Base-by-base conservation (phyloP, 2,113 vertebrate species). In the Grammomys dolichurus region DNA sequence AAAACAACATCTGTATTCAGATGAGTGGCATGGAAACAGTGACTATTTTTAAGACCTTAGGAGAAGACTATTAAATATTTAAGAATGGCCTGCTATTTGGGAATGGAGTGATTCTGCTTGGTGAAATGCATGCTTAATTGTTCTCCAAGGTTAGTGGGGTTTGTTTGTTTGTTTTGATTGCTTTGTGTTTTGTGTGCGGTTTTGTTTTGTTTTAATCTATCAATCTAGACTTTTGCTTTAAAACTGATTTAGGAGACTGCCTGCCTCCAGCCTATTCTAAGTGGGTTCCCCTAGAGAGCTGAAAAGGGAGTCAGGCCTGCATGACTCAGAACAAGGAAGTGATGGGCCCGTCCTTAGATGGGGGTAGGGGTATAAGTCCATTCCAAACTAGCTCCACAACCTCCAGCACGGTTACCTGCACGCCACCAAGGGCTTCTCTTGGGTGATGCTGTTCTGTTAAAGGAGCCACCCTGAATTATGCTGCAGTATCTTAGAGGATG, bases 31-130 rank as follows among this genome's bases (percentile, higher is more conserved):
- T 43, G 65, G 76, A 87, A 86, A 76, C 28, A 26, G 43, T 63
- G 28, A n/a, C 87, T 14, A 31, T 48, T 80, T 89, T 84, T 72
- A 93, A 95, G 73, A 11, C 1, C 56, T 19, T 2, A 3, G 60
- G 56, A 95, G 91, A 72, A 95, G 88, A 78, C 33, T 67, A 95
- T 87, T 72, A 91, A 96, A 77, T 89, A 95, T 88, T 93, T 72
- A 97, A 75, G 73, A 80, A 46, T 46, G 89, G 51, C 69, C 91
- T 89, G 63, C 43, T 89, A 76, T 91, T 95, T 95, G 92, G 13
- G n/a, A 67, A 69, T 24, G 63, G 60, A 60, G 63, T 77, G 87
- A 67, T 87, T 81, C 89, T 76, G 69, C n/a, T 58, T 91, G 60
- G 16, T 51, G 75, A 89, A 80, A 78, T 72, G 65, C 31, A 43